phyloP scores from a whole-genome alignment of 2,888 invertebrate genomes.

The Agonopterix alstromeriana region DNA sequence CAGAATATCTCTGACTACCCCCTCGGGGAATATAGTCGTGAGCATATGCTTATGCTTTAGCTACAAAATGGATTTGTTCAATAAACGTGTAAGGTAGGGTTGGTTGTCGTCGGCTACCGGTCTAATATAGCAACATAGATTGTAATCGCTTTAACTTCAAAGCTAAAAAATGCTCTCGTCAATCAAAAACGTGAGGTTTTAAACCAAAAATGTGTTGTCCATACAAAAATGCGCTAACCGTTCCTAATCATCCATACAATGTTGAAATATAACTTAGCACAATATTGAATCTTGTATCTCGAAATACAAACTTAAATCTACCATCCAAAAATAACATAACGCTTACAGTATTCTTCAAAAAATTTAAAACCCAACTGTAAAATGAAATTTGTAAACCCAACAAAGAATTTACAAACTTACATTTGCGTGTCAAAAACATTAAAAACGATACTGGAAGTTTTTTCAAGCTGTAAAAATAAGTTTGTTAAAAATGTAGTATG shows the following conservation, averaged over 20 bases:
- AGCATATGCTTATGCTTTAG: no score
- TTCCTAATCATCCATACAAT: neutral
- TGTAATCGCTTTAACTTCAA: neutral
- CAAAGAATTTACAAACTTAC: neutral
- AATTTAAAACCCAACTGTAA: neutral
- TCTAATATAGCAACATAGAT: no score
- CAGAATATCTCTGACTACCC: no score
- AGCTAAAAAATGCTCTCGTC: conserved; percentile 1
- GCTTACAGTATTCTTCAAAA: neutral
- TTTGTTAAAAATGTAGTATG: neutral
- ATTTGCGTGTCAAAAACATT: neutral
- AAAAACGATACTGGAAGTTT: neutral
- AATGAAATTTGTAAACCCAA: neutral
- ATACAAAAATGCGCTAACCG: conserved; percentile 1
- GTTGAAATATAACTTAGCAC: neutral
- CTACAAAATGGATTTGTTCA: no score
- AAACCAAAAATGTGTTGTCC: neutral
- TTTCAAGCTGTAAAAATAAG: neutral
- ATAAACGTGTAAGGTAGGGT: no score
- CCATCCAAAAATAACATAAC: neutral
- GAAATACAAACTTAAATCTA: neutral
- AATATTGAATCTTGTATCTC: neutral
- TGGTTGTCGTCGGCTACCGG: no score
- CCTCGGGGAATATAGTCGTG: no score
- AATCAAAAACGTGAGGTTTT: conserved; percentile 1